These are phyloP conservation scores for Callosobruchus maculatus DNA, from an alignment of 2,888 invertebrate genomes.

Conservation along the genomic window DNA sequence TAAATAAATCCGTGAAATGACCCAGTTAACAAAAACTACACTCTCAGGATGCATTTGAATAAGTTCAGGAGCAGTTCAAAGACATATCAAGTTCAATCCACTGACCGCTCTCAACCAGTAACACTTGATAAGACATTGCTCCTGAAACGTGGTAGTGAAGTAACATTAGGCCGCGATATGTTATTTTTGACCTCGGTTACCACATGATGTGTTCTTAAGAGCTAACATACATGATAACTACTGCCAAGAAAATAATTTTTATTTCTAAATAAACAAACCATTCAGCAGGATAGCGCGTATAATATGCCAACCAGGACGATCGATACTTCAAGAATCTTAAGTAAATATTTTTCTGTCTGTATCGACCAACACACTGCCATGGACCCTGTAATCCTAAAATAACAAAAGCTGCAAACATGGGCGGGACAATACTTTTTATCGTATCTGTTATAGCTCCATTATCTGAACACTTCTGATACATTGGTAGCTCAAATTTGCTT, in stretches of 20 bases:
- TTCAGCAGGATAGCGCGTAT: not conserved
- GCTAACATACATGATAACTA: not conserved
- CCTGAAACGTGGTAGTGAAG: not conserved
- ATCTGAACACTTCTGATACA: too few relatives aligned
- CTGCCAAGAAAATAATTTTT: not conserved
- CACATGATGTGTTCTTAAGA: not conserved
- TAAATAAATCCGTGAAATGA: too few relatives aligned
- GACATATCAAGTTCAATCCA: too few relatives aligned
- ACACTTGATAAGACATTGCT: not conserved
- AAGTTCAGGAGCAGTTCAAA: too few relatives aligned
- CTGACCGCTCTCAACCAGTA: too few relatives aligned
- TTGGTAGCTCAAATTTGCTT: too few relatives aligned
- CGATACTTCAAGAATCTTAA: not conserved
- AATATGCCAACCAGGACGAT: not conserved
- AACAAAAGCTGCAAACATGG: not conserved
- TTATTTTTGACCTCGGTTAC: not conserved
- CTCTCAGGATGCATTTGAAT: too few relatives aligned
- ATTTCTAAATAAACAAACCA: not conserved
- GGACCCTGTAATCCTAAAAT: not conserved
- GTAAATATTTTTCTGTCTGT: not conserved
- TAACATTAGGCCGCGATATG: not conserved
- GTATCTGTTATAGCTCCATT: too few relatives aligned
- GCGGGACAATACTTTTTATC: not conserved
- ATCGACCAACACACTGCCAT: not conserved
- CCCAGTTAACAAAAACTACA: too few relatives aligned